These are phyloP conservation scores for Lemur catta DNA, from an alignment of 2,797 vertebrate species.

Conservation along the genomic window DNA sequence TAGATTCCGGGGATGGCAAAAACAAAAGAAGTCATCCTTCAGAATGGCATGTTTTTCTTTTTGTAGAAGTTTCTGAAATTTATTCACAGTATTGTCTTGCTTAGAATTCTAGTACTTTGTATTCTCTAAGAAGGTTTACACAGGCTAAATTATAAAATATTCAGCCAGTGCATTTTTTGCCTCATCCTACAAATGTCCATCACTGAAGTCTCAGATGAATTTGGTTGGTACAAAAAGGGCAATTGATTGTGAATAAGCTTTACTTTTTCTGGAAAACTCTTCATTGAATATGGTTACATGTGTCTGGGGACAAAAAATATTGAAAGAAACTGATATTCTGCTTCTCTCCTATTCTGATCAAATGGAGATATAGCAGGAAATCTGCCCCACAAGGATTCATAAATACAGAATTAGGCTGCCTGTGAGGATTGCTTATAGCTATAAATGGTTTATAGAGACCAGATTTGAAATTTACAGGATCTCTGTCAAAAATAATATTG, in stretches of 20 bases:
- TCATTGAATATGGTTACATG: conserved; percentile 21
- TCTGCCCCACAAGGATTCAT: conserved; percentile 40
- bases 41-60: background rate
- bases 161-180: background rate
- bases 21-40: conserved; percentile 10
- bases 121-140: conserved; percentile 18
- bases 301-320: conserved; percentile 21
- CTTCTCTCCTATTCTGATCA: background rate
- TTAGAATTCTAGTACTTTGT: background rate
- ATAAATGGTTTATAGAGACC: conserved; percentile 58
- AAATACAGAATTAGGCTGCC: background rate
- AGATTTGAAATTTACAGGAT: conserved; percentile 45
- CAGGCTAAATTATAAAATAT: conserved; percentile 28
- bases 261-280: background rate
- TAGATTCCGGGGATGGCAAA: background rate
- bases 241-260: conserved; percentile 46
- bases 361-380: background rate
- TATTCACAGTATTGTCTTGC: background rate
- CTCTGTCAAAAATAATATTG: conserved; percentile 54
- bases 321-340: background rate
- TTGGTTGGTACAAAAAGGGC: conserved; percentile 2
- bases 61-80: conserved; percentile 3
- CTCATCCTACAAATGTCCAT: conserved; percentile 3
- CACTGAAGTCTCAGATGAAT: background rate
- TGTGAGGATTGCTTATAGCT: background rate